Conservation (phyloP, 2,797 vertebrate genomes). For the Crypturellus tataupa region DNA sequence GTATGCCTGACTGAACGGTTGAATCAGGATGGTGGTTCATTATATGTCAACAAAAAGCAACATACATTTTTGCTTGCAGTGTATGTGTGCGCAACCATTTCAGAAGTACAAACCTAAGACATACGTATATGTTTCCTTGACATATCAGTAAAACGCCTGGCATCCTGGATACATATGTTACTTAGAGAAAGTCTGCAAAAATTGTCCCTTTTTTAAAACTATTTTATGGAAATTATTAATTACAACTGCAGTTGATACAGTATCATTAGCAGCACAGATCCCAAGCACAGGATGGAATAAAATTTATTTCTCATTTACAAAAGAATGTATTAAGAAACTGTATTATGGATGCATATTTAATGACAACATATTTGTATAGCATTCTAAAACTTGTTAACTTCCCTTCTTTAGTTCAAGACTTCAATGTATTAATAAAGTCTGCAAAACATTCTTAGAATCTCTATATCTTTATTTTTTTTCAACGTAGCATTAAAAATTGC, state of each 20-base stretch:
- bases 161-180: rapidly evolving
- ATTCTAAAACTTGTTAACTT: not conserved
- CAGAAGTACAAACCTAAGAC: not conserved
- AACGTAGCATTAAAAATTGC: not conserved
- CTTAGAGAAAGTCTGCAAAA: not conserved
- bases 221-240: not conserved
- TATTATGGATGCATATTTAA: not conserved
- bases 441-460: not conserved
- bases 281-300: not conserved
- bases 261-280: not conserved
- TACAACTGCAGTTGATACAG: not conserved
- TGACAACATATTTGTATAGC: not conserved
- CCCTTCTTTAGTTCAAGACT: not conserved
- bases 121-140: not conserved
- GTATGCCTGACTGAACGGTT: not conserved
- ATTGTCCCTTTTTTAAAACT: not conserved
- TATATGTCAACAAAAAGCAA: not conserved
- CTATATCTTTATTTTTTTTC: not conserved
- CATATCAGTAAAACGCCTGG: not conserved
- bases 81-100: not conserved
- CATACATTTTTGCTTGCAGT: not conserved
- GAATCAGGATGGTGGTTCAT: not conserved
- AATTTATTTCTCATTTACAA: not conserved
- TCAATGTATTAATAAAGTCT: not conserved
- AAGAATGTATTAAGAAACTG: not conserved